Evolutionary conservation across 1,140 invertebrate species (phyloP), one percentile per base, ranked within the genome.

Genomic region (Drosophila nannoptera): DNA sequence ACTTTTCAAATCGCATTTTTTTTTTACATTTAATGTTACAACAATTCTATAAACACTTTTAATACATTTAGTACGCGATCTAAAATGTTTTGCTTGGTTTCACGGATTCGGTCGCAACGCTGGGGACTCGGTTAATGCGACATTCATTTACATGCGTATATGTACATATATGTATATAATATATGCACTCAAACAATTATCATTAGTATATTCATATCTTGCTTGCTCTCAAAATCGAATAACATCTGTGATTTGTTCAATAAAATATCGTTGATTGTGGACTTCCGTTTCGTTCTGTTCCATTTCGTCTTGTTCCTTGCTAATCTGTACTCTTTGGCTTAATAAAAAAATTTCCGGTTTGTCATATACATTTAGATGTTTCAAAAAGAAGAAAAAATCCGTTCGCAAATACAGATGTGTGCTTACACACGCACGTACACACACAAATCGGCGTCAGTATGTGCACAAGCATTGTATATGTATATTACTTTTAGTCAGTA

Each of bases 31-130:
- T 56, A 50, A 61, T 36, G 48, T 64, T 81, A 77, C 76, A 80
- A 80, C 73, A 81, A 69, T 73, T 80, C 69, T 71, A 76, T 81
- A 80, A 81, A 80, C 65, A 63, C 64, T 72, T 22, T 50, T 59
- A 65, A 14, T 65, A 54, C n/a, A 53, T 40, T 61, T 76, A 12
- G 9, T 14, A 9, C 33, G 52, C 54, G 71, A 75, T 53, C 33
- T 38, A 16, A 40, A 45, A 29, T 58, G 7, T 14, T 33, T 55
- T 32, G 22, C 22, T 22, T 22, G 22, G 22, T 2, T 22, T 22
- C 22, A 22, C 22, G 22, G 22, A 56, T 22, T 22, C 43, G 58
- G 12, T 43, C 29, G 35, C 22, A 22, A 42, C 7, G 7, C 22
- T 22, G 7, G 36, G 14, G 8, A 16, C 14, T 22, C 31, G 42